Percentiles rank a stretch among this genome's conserved stretches.
Conservation (phyloP, 1,140 invertebrate genomes). For the Cydia amplana region DNA sequence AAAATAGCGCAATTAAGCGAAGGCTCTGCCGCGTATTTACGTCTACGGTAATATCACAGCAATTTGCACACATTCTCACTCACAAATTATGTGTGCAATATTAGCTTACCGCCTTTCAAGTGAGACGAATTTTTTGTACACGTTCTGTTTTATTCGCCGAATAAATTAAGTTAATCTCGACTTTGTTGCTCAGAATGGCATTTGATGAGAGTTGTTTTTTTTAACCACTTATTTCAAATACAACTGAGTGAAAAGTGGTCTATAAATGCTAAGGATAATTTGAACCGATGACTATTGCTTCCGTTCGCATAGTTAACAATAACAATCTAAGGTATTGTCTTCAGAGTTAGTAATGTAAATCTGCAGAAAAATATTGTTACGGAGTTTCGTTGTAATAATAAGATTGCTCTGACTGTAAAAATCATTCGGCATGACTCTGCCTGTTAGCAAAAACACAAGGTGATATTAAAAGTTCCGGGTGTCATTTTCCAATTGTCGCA, state of each 20-base stretch:
- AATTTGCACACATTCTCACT: conserved; percentile 23
- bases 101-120: background rate
- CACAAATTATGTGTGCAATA: conserved; percentile 7
- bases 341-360: too few species aligned
- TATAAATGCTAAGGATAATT: background rate
- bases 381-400: too few species aligned
- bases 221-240: background rate
- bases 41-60: conserved; percentile 20
- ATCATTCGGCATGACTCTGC: too few species aligned
- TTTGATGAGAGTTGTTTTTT: background rate
- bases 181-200: background rate
- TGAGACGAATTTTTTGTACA: background rate
- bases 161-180: conserved; percentile 17
- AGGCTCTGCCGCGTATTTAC: conserved; percentile 16
- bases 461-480: background rate
- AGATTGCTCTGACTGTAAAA: too few species aligned
- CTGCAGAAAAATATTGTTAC: too few species aligned
- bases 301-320: background rate
- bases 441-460: background rate
- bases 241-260: background rate
- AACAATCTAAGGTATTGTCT: too few species aligned
- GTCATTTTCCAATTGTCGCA: background rate
- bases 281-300: background rate
- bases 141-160: background rate
- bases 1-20: conserved; percentile 23